Evolutionary conservation across 2,888 invertebrate species (phyloP).

Genomic region (Drosophila vallismaia): DNA sequence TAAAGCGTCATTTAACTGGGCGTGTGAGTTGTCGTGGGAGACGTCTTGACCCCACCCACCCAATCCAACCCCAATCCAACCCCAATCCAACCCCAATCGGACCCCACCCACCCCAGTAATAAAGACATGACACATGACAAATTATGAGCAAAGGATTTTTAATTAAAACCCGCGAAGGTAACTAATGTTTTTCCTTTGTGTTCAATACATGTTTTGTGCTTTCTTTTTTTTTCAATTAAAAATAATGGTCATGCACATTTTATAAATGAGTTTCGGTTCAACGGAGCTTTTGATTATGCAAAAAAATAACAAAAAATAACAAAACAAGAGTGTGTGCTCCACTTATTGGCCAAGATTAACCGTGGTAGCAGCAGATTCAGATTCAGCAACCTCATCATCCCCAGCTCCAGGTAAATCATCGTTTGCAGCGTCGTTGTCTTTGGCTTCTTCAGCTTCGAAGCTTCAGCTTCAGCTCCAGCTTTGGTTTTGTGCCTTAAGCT

Average conservation of each 20-base stretch:
- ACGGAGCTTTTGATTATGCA: constrained; percentile 65
- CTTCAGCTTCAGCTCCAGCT: constrained; percentile 44
- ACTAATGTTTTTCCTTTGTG: constrained; percentile 50
- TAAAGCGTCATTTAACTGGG: constrained; percentile 73
- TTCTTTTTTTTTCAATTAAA: constrained; percentile 60
- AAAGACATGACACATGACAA: constrained; percentile 59
- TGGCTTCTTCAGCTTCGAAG: constrained; percentile 56
- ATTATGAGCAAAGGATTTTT: constrained; percentile 47
- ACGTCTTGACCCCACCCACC: constrained; percentile 11
- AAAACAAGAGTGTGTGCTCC: constrained; percentile 53
- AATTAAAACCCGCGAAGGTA: constrained; percentile 61
- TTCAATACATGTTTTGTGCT: constrained; percentile 27
- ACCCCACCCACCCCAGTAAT: constrained; percentile 32
- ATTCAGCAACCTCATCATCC: constrained; percentile 44
- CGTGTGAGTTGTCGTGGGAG: constrained; percentile 63
- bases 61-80: background rate
- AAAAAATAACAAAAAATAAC: constrained; percentile 56
- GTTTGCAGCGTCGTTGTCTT: constrained; percentile 24
- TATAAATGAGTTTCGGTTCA: constrained; percentile 59
- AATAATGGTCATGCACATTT: constrained; percentile 47
- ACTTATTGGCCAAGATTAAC: constrained; percentile 59
- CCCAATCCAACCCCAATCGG: constrained; percentile 4
- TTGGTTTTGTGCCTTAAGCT: constrained; percentile 63
- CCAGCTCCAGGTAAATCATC: constrained; percentile 20
- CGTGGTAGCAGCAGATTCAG: constrained; percentile 39